Evolutionary conservation across 2,797 vertebrate species (phyloP), one percentile per base, ranked within the genome.

Genomic region (Sebastes nivosus): DNA sequence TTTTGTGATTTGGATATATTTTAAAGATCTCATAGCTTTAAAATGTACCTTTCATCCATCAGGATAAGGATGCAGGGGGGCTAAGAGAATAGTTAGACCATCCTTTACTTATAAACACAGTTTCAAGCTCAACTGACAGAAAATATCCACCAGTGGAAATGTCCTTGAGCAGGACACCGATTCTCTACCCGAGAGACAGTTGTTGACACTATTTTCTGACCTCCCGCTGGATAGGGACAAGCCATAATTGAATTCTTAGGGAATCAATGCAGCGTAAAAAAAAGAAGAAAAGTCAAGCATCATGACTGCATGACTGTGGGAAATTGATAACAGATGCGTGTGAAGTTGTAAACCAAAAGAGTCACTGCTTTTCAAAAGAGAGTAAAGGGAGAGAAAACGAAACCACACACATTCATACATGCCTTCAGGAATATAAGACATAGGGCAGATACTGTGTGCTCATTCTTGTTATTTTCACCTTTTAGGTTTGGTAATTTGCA

Each of bases 201-300:
- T 77, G 54, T 81, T 85, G 74, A 80, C 73, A 79, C 57, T 70
- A 24, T 18, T 69, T 80, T 68, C 54, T 82, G 67, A 77, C 64
- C 77, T 81, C 63, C 59, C 58, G 38, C 65, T 81, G 55, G 72
- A 67, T 36, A 25, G 63, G 60, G 50, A 14, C 61, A 72, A 63
- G 60, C 29, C 25, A 61, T 83, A 77, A 77, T 78, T 87, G 69
- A 87, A 83, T 84, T 84, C 54, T 73, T 67, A 67, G 7, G 55
- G 38, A 54, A 78, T 88, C 71, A 89, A 74, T 86, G 66, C 29
- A 20, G 29, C 27, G 65, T 36, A 6, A 36, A 59, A 78, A 70
- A 70, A 77, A 64, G 58, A 50, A 67, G 27, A 65, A 70, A 38
- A 42, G 66, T 72, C 60, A 65, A 73, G 52, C 13, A 60, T 77